These are phyloP conservation scores for Anneissia japonica DNA, from an alignment of 35 echinoderm and acorn worm species.

Conservation along the genomic window DNA sequence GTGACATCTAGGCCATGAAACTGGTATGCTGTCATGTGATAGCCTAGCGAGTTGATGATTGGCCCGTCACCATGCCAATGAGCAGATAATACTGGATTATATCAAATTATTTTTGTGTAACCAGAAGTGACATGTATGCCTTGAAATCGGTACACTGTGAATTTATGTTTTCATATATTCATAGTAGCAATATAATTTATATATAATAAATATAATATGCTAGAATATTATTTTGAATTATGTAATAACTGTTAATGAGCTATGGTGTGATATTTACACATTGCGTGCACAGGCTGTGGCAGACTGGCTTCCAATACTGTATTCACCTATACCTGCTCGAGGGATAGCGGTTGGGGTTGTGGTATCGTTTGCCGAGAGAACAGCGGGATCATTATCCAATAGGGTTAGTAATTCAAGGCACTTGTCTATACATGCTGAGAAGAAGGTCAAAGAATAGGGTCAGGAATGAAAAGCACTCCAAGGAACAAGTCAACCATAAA, in stretches of 20 bases:
- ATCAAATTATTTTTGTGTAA: too few species aligned
- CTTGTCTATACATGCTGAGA: slow-evolving; percentile 1
- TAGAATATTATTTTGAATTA: too few species aligned
- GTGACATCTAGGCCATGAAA: too few species aligned
- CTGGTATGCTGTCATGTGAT: too few species aligned
- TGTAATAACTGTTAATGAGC: too few species aligned
- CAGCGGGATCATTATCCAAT: not conserved
- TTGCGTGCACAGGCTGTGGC: not conserved
- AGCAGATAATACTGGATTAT: too few species aligned
- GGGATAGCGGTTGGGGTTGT: not conserved
- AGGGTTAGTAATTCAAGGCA: not conserved
- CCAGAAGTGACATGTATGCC: too few species aligned
- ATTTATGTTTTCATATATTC: too few species aligned
- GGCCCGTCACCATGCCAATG: too few species aligned
- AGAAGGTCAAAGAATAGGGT: not conserved
- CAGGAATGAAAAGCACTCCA: not conserved
- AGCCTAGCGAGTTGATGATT: too few species aligned
- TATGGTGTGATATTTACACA: not conserved
- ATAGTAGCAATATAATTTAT: not conserved
- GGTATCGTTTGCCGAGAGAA: not conserved
- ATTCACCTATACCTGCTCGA: not conserved
- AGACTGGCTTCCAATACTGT: not conserved
- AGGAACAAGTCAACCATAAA: not conserved
- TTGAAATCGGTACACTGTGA: too few species aligned
- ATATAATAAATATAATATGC: not conserved